These are phyloP conservation scores for Neogobius melanostomus DNA, from an alignment of 2,113 vertebrate genomes.

Conservation along the genomic window DNA sequence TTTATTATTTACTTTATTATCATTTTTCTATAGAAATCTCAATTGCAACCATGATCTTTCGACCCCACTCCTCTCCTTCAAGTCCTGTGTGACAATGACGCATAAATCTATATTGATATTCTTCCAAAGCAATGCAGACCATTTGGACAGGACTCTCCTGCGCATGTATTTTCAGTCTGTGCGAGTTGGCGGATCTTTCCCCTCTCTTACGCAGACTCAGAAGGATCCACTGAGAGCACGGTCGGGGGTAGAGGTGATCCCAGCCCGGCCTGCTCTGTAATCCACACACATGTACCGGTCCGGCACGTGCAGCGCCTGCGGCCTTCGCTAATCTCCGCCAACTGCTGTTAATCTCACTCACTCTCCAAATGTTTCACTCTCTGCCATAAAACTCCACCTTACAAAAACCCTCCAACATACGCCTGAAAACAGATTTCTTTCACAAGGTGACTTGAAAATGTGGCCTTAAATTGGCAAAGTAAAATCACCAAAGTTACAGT, in stretches of 20 bases:
- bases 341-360: conserved; percentile 58
- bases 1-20: conserved; percentile 12
- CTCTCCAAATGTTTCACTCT: conserved; percentile 51
- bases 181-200: conserved; percentile 35
- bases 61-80: background rate
- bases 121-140: background rate
- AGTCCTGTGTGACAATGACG: background rate
- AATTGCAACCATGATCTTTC: conserved; percentile 8
- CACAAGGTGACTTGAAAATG: background rate
- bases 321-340: conserved; percentile 61
- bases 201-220: conserved; percentile 42
- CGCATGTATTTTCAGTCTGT: background rate
- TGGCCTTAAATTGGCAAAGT: background rate
- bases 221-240: conserved; percentile 50
- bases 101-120: background rate
- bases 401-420: conserved; percentile 3
- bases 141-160: background rate
- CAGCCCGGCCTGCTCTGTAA: conserved; percentile 54
- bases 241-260: conserved; percentile 62
- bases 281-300: conserved; percentile 31
- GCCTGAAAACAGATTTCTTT: conserved; percentile 2
- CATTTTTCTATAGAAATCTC: conserved; percentile 3
- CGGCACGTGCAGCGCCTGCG: conserved; percentile 34
- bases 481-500: background rate
- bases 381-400: conserved; percentile 23